Evolutionary conservation across 2,113 vertebrate species (phyloP).

Genomic region (Holacanthus passer): DNA sequence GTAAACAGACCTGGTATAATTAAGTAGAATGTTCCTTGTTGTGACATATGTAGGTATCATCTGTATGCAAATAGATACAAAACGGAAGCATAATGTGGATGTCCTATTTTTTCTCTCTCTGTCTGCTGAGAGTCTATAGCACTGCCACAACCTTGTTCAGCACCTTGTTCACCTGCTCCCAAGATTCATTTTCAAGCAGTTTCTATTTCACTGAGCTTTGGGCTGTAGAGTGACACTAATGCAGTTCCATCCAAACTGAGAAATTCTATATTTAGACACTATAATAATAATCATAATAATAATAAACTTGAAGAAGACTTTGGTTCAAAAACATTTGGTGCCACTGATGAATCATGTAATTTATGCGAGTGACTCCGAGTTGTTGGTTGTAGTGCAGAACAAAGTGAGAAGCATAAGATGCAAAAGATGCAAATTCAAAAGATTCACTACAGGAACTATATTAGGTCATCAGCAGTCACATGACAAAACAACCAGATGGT

Average conservation of each 20-base stretch:
- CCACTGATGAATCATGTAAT: too few relatives aligned
- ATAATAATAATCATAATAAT: too few relatives aligned
- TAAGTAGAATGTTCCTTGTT: slow-evolving; percentile 32
- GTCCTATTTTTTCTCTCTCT: slow-evolving; percentile 39
- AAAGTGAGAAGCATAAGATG: too few relatives aligned
- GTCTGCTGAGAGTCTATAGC: not conserved
- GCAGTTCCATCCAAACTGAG: not conserved
- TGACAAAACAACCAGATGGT: too few relatives aligned
- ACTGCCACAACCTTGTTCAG: not conserved
- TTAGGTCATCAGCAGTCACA: too few relatives aligned
- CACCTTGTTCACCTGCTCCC: slow-evolving; percentile 17
- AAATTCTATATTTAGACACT: too few relatives aligned
- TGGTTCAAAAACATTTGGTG: too few relatives aligned
- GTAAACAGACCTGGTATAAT: slow-evolving; percentile 40
- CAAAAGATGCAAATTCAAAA: too few relatives aligned
- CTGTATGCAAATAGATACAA: slow-evolving; percentile 53
- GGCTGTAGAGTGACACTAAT: not conserved
- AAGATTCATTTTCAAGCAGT: not conserved
- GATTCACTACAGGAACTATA: too few relatives aligned
- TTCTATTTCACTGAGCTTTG: slow-evolving; percentile 10
- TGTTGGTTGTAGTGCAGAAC: not conserved
- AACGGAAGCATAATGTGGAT: slow-evolving; percentile 34
- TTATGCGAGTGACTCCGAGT: not conserved
- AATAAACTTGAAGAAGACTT: too few relatives aligned
- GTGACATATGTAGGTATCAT: slow-evolving; percentile 50